Evolutionary conservation across 2,888 invertebrate species (phyloP).

Genomic region (Hirtodrosophila alboralis): DNA sequence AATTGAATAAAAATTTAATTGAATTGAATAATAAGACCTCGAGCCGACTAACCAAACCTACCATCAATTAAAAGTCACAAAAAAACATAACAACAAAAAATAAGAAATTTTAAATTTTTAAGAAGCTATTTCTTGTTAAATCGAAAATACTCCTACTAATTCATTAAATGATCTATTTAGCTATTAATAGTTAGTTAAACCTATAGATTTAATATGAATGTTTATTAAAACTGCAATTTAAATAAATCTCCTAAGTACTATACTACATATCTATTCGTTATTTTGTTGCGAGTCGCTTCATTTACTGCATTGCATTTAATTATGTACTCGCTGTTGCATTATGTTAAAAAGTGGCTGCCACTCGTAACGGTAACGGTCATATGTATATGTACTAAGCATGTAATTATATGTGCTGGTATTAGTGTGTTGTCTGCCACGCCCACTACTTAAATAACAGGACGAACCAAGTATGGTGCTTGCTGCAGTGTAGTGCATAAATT

Average conservation of each 20-base stretch:
- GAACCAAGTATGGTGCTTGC: conserved; percentile 24
- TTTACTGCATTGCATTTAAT: conserved; percentile 45
- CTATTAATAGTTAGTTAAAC: no score
- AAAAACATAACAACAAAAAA: no score
- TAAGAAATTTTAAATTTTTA: no score
- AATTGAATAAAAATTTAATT: no score
- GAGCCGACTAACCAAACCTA: no score
- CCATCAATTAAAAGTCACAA: no score
- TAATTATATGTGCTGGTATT: conserved; percentile 67
- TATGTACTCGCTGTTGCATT: conserved; percentile 32
- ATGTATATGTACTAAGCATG: conserved; percentile 58
- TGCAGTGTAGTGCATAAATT: conserved; percentile 74
- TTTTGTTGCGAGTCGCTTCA: conserved; percentile 28
- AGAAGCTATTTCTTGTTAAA: no score
- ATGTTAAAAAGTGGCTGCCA: conserved; percentile 58
- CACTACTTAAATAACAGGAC: conserved; percentile 39
- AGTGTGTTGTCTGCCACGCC: conserved; percentile 53
- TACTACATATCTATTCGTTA: not conserved
- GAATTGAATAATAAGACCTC: no score
- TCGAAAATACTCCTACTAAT: no score
- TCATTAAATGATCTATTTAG: no score
- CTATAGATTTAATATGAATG: no score
- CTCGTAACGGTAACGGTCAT: conserved; percentile 47
- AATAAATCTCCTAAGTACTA: not conserved
- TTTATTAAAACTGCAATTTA: no score